Evolutionary conservation across 2,888 invertebrate species (phyloP).

Genomic region (Mythimna impura): DNA sequence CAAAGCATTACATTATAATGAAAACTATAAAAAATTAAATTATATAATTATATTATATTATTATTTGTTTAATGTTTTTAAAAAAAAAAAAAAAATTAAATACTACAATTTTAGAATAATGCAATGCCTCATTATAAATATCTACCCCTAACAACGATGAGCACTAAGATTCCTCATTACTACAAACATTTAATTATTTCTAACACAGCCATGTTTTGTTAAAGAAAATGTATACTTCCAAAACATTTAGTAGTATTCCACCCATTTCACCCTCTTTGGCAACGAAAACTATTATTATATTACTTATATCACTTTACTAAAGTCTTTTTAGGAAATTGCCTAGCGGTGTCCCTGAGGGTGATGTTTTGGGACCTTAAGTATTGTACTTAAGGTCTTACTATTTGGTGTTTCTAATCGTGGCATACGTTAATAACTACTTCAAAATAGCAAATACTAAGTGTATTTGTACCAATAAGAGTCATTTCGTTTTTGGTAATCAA

Average conservation of each 20-base stretch:
- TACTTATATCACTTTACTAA: constrained; percentile 35
- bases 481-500: neutral
- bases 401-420: constrained; percentile 3
- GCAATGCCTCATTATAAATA: neutral
- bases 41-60: no score
- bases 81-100: no score
- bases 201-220: constrained; percentile 81
- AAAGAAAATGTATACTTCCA: constrained; percentile 52
- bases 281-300: constrained; percentile 28
- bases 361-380: constrained; percentile 28
- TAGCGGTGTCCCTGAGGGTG: constrained; percentile 29
- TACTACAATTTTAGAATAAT: constrained; percentile 13
- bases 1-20: neutral
- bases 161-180: constrained; percentile 34
- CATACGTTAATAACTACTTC: constrained; percentile 10
- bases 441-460: neutral
- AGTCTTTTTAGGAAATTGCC: constrained; percentile 29
- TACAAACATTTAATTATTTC: constrained; percentile 63
- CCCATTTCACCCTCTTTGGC: constrained; percentile 35
- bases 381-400: neutral
- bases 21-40: constrained; percentile 9
- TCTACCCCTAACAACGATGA: constrained; percentile 40
- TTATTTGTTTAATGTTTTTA: no score
- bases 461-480: neutral
- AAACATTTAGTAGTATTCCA: constrained; percentile 52